Conservation (phyloP, 2,797 vertebrate species). For the Gila robusta region DNA sequence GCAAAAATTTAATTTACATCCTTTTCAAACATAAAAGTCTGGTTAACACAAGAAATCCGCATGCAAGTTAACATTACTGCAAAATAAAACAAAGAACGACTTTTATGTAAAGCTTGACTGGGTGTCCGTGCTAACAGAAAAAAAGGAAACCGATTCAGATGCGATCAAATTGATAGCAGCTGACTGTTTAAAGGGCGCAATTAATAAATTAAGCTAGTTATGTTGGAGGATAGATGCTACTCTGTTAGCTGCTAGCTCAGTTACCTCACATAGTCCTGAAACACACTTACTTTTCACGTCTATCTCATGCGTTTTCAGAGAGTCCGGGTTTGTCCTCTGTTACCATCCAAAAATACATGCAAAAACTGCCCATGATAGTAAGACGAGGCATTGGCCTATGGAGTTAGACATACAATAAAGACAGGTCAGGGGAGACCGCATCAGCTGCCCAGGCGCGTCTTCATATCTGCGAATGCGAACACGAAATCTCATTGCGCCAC, state of each 20-base stretch:
- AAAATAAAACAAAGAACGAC: constrained; percentile 16
- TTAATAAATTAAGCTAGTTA: not conserved
- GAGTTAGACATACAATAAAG: not conserved
- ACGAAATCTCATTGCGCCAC: not conserved
- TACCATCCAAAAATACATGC: not conserved
- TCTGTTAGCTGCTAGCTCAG: constrained; percentile 26
- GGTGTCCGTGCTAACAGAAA: not conserved
- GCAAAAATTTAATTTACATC: not conserved
- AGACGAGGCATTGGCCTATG: not conserved
- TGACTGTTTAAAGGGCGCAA: not conserved
- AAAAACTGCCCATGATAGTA: not conserved
- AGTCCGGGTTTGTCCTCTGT: not conserved
- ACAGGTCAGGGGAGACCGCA: not conserved
- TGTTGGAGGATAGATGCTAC: constrained; percentile 11
- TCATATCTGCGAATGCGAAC: not conserved
- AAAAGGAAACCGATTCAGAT: not conserved
- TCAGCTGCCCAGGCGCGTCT: constrained; percentile 18
- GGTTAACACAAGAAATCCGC: not conserved
- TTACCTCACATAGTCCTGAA: not conserved
- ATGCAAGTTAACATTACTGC: not conserved
- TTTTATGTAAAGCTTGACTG: too few relatives aligned
- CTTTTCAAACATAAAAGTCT: not conserved
- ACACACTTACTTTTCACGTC: constrained; percentile 11
- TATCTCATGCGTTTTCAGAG: constrained; percentile 10
- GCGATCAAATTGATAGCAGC: not conserved